Evolutionary conservation across 1,140 invertebrate genomes (phyloP).

Genomic region (Saccostrea echinata): DNA sequence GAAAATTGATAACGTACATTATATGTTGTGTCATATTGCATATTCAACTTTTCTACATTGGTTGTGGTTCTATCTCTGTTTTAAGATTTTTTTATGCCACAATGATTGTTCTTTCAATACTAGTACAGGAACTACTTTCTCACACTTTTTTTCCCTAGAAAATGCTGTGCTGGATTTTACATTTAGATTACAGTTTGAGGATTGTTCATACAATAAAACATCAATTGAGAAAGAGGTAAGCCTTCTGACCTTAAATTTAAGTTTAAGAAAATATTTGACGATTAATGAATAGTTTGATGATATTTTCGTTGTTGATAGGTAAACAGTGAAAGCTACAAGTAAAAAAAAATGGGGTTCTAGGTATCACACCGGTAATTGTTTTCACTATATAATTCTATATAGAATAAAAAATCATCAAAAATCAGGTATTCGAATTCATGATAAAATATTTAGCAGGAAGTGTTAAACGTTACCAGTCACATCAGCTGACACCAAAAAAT

Average conservation of each 20-base stretch:
- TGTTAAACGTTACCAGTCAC: too few relatives aligned
- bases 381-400: too few relatives aligned
- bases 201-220: neutral
- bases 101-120: neutral
- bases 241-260: neutral
- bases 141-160: neutral
- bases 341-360: too few relatives aligned
- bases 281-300: too few relatives aligned
- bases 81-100: neutral
- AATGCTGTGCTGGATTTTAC: constrained; percentile 7
- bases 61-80: neutral
- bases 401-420: too few relatives aligned
- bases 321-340: too few relatives aligned
- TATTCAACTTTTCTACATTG: neutral
- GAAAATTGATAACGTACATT: neutral
- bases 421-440: too few relatives aligned
- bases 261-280: neutral
- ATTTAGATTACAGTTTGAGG: neutral
- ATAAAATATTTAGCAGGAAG: too few relatives aligned
- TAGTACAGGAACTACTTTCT: neutral
- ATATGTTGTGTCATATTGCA: too few relatives aligned
- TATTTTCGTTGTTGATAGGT: too few relatives aligned
- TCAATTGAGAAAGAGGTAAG: neutral
- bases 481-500: too few relatives aligned
- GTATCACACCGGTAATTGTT: too few relatives aligned